Evolutionary conservation across 37 sponge, comb jelly and placozoan genomes (phyloP), one percentile per base, ranked within the genome.

Genomic region (Dysidea cf. avara): DNA sequence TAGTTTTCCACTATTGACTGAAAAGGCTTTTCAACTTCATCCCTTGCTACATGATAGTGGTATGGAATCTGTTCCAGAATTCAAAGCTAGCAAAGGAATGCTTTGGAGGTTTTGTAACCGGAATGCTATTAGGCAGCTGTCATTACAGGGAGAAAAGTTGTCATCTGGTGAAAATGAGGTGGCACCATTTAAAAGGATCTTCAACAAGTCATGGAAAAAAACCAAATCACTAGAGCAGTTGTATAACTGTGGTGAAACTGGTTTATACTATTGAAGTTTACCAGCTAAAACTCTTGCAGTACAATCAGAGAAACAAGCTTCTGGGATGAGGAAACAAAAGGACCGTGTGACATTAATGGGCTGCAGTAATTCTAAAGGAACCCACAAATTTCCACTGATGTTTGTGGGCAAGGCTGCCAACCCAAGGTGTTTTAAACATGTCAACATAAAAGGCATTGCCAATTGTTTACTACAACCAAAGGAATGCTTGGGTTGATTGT

Each of bases 181-280:
- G n/a, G n/a, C n/a, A n/a, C n/a, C 66, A n/a, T n/a, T n/a, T n/a
- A n/a, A n/a, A n/a, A n/a, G n/a, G n/a, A n/a, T n/a, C n/a, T n/a
- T n/a, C n/a, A n/a, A n/a, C n/a, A n/a, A n/a, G n/a, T n/a, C n/a
- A n/a, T n/a, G n/a, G n/a, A n/a, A n/a, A n/a, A n/a, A n/a, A n/a
- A n/a, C n/a, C n/a, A n/a, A n/a, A 53, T 65, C 68, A 61, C 14
- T 64, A 75, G 33, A n/a, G n/a, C n/a, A n/a, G n/a, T 37, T 75
- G 43, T 75, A 60, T 51, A 82, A 82, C 38, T 74, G 76, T 68
- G 83, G 75, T 83, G 83, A 75, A 49, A 68, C 83, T n/a, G 83
- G 76, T 5, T 34, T 83, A 13, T 74, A 59, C 36, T 83, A 83
- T 56, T 67, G 50, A n/a, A 38, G 75, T 37, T 52, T 82, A 0